A percentile compares a stretch with the other conserved stretches of the same genome.
Evolutionary conservation across 1,140 invertebrate species (phyloP).

Genomic region (Pseudomyrmex cubaensis): DNA sequence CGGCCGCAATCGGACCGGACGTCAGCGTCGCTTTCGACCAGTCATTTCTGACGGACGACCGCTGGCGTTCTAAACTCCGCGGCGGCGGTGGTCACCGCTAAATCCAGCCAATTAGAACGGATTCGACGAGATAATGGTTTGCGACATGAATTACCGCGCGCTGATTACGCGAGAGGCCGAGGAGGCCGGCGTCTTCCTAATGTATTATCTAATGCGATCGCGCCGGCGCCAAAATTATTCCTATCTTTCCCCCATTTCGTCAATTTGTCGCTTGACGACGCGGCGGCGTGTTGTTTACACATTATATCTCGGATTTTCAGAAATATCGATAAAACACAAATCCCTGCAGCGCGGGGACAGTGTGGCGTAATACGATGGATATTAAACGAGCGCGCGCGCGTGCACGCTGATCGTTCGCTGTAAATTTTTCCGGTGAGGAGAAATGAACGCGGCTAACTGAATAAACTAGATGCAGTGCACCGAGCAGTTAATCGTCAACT

Average conservation of each 20-base stretch:
- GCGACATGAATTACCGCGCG: slow-evolving; percentile 43
- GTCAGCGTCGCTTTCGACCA: slow-evolving; percentile 56
- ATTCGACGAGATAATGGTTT: slow-evolving; percentile 56
- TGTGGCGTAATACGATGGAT: neutral
- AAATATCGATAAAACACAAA: slow-evolving; percentile 17
- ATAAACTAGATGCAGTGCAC: slow-evolving; percentile 44
- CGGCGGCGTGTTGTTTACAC: neutral
- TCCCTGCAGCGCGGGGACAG: too few species aligned
- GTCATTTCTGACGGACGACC: slow-evolving; percentile 52
- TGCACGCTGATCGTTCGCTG: neutral
- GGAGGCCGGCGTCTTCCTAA: neutral
- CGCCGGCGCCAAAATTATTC: slow-evolving; percentile 9
- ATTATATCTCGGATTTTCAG: slow-evolving; percentile 15
- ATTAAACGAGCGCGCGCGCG: too few species aligned
- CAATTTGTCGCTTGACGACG: slow-evolving; percentile 8
- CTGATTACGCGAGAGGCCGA: neutral
- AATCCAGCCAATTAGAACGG: slow-evolving; percentile 65
- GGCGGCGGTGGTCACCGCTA: neutral
- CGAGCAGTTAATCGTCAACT: slow-evolving; percentile 51
- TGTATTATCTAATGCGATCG: neutral
- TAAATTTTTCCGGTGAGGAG: slow-evolving; percentile 19
- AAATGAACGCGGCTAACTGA: slow-evolving; percentile 40
- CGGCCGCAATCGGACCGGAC: slow-evolving; percentile 47
- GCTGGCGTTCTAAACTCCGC: slow-evolving; percentile 58
- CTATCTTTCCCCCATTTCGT: neutral